A percentile compares a stretch with the other conserved stretches of the same genome.
phyloP scores from a whole-genome alignment of 2,797 vertebrate genomes.

The Hippoglossus hippoglossus region DNA sequence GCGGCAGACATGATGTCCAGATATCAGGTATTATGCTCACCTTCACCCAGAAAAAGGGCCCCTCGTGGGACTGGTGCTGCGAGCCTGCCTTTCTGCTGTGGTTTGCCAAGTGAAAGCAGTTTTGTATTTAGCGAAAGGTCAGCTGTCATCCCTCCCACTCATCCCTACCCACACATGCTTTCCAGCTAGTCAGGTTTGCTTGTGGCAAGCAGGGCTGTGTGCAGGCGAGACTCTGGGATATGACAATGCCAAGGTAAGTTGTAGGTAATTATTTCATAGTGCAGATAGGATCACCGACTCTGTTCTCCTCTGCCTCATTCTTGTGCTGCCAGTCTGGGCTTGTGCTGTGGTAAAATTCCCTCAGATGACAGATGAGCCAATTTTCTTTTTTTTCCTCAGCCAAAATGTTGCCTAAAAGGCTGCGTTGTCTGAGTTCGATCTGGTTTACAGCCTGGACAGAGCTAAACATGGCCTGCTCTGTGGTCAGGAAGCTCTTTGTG shows the following conservation, averaged over 20 bases:
- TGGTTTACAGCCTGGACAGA: slow-evolving; percentile 1
- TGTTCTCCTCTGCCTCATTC: neutral
- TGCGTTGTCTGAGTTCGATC: slow-evolving; percentile 8
- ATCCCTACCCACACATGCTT: slow-evolving; percentile 47
- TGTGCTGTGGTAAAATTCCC: slow-evolving; percentile 32
- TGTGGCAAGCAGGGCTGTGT: slow-evolving; percentile 12
- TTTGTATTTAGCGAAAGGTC: slow-evolving; percentile 74
- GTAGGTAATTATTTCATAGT: slow-evolving; percentile 36
- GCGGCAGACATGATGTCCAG: slow-evolving; percentile 43
- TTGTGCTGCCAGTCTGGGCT: slow-evolving; percentile 37
- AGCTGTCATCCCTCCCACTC: slow-evolving; percentile 63
- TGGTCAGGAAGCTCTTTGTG: slow-evolving; percentile 1
- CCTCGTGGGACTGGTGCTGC: slow-evolving; percentile 36
- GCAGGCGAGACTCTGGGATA: slow-evolving; percentile 17
- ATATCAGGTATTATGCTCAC: slow-evolving; percentile 54
- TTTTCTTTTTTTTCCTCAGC: slow-evolving; percentile 28
- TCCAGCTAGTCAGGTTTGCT: slow-evolving; percentile 54
- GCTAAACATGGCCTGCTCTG: neutral
- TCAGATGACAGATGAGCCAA: slow-evolving; percentile 22
- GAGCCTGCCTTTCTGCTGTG: slow-evolving; percentile 45
- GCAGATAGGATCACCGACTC: slow-evolving; percentile 16
- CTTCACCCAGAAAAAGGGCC: slow-evolving; percentile 59
- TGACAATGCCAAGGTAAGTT: slow-evolving; percentile 15
- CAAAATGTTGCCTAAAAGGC: slow-evolving; percentile 3
- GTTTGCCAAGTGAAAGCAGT: slow-evolving; percentile 67